Conservation (phyloP, 2,888 invertebrate species). For the Campopleginae sp. region DNA sequence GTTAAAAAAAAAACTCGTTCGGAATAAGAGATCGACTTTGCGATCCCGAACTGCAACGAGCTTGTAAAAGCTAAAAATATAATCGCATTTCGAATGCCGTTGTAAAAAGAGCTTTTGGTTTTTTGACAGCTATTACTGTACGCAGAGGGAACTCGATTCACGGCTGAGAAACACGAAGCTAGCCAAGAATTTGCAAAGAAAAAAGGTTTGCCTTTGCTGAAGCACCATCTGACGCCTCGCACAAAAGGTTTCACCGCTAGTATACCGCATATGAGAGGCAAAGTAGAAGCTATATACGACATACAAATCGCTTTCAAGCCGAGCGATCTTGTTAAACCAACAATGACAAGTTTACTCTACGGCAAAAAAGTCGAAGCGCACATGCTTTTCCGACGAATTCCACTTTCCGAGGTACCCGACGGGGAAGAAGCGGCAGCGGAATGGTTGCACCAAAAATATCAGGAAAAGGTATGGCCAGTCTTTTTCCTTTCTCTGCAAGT, state of each 20-base stretch:
- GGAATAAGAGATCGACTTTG: neutral
- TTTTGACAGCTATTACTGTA: slow-evolving; percentile 84
- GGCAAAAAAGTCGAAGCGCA: slow-evolving; percentile 91
- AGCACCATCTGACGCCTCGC: slow-evolving; percentile 96
- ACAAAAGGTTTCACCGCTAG: slow-evolving; percentile 97
- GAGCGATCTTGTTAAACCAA: slow-evolving; percentile 89
- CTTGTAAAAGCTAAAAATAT: neutral
- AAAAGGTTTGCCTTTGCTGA: slow-evolving; percentile 93
- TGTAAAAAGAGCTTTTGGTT: neutral
- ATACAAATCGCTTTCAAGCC: slow-evolving; percentile 90
- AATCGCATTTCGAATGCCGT: neutral
- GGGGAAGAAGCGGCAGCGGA: slow-evolving; percentile 90
- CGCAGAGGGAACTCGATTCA: slow-evolving; percentile 97
- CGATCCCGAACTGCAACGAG: neutral
- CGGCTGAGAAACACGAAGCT: slow-evolving; percentile 93
- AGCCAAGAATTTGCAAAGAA: slow-evolving; percentile 94
- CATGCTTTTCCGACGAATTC: slow-evolving; percentile 92
- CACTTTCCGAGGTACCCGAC: slow-evolving; percentile 91
- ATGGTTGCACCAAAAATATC: slow-evolving; percentile 93
- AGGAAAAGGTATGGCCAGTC: slow-evolving; percentile 88
- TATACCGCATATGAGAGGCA: slow-evolving; percentile 91
- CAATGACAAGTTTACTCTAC: slow-evolving; percentile 90
- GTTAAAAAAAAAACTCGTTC: neutral
- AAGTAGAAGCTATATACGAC: slow-evolving; percentile 93
- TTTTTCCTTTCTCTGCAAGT: neutral